phyloP scores from a whole-genome alignment of 2,113 vertebrate species.

The Sinocyclocheilus anshuiensis region DNA sequence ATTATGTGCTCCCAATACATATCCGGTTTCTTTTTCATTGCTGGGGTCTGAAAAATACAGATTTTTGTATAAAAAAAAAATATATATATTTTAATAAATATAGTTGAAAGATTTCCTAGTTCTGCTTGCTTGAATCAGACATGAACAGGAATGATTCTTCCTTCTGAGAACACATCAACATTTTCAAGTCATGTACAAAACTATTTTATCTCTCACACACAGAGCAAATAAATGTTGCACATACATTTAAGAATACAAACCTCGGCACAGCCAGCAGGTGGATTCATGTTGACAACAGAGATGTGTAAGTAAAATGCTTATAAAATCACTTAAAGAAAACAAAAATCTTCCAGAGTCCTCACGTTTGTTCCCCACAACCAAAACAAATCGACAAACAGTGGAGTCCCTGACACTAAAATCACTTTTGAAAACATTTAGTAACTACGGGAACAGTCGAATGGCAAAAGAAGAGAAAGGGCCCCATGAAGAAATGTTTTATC shows the following conservation, averaged over 20 bases:
- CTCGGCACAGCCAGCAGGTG: background rate
- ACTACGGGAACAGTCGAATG: conserved; percentile 4
- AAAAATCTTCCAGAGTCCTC: background rate
- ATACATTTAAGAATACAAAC: conserved; percentile 18
- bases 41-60: conserved; percentile 53
- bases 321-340: background rate
- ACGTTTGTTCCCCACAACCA: background rate
- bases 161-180: background rate
- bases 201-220: background rate
- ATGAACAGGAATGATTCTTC: background rate
- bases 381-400: background rate
- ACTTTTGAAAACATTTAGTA: conserved; percentile 4
- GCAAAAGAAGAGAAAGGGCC: background rate
- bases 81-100: background rate
- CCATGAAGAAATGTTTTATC: background rate
- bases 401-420: no score
- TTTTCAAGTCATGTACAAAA: background rate
- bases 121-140: background rate
- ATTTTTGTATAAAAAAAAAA: background rate
- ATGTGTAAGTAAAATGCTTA: background rate
- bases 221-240: background rate
- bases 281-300: background rate
- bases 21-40: conserved; percentile 4
- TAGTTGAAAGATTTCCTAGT: conserved; percentile 5
- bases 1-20: conserved; percentile 56